These are phyloP conservation scores for Xerus rutilus DNA, from an alignment of 2,797 vertebrate species.

Conservation along the genomic window DNA sequence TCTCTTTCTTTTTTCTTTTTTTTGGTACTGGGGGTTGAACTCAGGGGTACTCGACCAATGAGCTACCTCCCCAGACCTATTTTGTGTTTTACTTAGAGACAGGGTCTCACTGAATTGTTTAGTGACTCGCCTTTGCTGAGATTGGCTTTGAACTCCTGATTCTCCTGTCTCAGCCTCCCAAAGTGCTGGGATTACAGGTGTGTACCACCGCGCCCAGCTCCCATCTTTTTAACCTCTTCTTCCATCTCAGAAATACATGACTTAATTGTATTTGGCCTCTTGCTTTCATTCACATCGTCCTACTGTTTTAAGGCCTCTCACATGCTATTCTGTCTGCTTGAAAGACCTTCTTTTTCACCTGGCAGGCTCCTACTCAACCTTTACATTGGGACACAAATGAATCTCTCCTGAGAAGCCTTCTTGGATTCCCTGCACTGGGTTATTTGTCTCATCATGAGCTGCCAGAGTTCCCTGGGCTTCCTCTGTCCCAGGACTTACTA, in stretches of 20 bases:
- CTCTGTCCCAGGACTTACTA: background rate
- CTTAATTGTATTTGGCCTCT: constrained; percentile 16
- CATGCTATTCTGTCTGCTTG: constrained; percentile 6
- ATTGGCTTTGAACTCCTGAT: too few species aligned
- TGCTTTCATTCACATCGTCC: background rate
- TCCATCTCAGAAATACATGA: background rate
- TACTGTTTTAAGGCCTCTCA: constrained; percentile 10
- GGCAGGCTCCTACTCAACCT: background rate
- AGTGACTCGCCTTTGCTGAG: too few species aligned
- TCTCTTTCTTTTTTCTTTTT: too few species aligned
- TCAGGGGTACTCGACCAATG: too few species aligned
- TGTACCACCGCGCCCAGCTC: too few species aligned
- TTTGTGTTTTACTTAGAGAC: too few species aligned
- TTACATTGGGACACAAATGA: background rate
- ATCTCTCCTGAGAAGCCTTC: background rate
- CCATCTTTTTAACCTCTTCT: background rate
- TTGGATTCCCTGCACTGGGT: background rate
- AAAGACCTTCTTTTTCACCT: constrained; percentile 40
- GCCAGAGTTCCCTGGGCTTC: constrained; percentile 32
- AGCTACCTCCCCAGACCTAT: too few species aligned
- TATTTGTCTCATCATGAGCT: constrained; percentile 25
- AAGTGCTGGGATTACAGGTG: too few species aligned
- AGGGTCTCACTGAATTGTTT: too few species aligned
- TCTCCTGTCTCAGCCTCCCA: too few species aligned
- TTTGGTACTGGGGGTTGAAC: too few species aligned